Percentiles rank a stretch among this genome's conserved stretches.
phyloP scores from a whole-genome alignment of 2,888 invertebrate species.

The Lithophane socia region DNA sequence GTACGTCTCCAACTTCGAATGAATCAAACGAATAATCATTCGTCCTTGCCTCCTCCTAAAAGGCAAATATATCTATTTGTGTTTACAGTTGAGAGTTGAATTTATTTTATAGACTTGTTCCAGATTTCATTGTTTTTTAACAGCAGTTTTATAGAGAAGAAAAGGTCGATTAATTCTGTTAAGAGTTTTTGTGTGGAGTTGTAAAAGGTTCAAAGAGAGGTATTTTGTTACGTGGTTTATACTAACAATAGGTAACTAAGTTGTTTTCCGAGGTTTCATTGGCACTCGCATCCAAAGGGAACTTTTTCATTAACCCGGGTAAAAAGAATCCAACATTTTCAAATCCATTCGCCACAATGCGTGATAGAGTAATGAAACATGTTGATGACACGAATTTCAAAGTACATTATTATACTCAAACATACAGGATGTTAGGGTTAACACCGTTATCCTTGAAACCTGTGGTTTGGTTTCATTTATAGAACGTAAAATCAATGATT shows the following conservation, averaged over 20 bases:
- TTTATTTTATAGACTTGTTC: constrained; percentile 50
- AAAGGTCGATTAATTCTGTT: constrained; percentile 27
- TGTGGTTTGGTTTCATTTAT: no score
- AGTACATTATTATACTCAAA: not conserved
- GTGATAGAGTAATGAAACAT: not conserved
- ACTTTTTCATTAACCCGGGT: not conserved
- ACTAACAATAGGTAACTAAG: not conserved
- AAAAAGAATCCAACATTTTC: not conserved
- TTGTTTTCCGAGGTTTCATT: not conserved
- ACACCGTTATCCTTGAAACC: no score
- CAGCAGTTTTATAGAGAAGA: constrained; percentile 8
- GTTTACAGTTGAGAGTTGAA: constrained; percentile 48
- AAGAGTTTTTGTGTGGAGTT: constrained; percentile 3
- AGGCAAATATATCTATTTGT: constrained; percentile 56
- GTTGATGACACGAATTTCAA: not conserved
- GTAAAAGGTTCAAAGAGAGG: constrained; percentile 11
- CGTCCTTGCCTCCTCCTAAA: constrained; percentile 29
- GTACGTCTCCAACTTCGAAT: constrained; percentile 56
- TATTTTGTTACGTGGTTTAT: no score
- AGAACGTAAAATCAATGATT: no score
- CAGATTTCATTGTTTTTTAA: constrained; percentile 48
- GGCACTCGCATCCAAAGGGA: no score
- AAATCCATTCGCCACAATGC: not conserved
- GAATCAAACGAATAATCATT: constrained; percentile 56
- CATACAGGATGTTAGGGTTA: not conserved